Evolutionary conservation across 2,797 vertebrate species (phyloP), one percentile per base, ranked within the genome.

Genomic region (Cuniculus paca): DNA sequence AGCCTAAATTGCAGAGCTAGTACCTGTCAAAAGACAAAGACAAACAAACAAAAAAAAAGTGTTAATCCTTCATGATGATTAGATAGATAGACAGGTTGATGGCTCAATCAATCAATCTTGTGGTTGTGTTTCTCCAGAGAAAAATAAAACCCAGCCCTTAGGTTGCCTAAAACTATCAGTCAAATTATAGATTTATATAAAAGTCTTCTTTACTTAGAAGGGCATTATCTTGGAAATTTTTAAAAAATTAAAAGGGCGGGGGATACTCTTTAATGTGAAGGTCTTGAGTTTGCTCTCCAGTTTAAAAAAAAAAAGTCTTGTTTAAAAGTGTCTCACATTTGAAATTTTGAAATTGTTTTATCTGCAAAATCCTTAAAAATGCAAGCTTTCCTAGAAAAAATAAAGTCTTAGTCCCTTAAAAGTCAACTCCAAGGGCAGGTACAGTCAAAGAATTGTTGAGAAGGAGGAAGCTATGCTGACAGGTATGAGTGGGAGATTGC

Each of bases 291-390:
- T 6, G 50, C 31, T 75, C 74, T 26, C 2, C 42, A 28, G 24
- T 75, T n/a, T n/a, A 14, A 13, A 6, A 42, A 24, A 48, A 42
- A 45, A 42, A 45, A 74, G 20, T 42, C 68, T 20, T 39, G 16
- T 19, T 68, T 68, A 17, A 83, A 70, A 42, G 39, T 79, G 11
- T 91, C 45, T 61, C 83, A 94, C 1, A 89, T 20, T 54, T 80
- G 34, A 92, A 83, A 83, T 56, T 11, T 36, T 68, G 42, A 82
- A 78, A 19, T 34, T 5, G 72, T 50, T 96, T 65, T 52, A 83
- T 56, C 12, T 84, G 22, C 20, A 95, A 92, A 91, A 80, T 60
- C 70, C 82, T 89, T 83, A 86, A 70, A 89, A 79, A 50, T 70
- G 26, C 34, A 52, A 90, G 89, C 11, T 63, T 77, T 77, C n/a